Conservation (phyloP, 2,888 invertebrate species). For the Sympetrum striolatum region DNA sequence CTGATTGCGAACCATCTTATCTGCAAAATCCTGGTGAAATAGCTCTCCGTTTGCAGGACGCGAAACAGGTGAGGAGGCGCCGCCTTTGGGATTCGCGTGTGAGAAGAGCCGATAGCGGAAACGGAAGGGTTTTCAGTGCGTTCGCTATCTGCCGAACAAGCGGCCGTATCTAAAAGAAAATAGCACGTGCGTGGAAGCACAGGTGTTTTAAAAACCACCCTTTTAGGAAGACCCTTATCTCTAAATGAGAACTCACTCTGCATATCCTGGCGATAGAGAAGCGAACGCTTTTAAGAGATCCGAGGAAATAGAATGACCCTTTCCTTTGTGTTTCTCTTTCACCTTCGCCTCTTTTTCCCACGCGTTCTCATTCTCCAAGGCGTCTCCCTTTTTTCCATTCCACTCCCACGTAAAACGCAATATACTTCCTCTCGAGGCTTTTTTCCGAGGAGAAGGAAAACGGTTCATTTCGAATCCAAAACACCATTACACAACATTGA, state of each 20-base stretch:
- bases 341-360: neutral
- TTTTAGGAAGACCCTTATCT: constrained; percentile 14
- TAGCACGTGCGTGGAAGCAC: constrained; percentile 7
- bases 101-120: neutral
- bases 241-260: neutral
- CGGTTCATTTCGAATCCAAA: neutral
- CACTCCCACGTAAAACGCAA: neutral
- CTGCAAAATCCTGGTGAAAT: neutral
- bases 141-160: neutral
- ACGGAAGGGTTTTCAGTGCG: neutral
- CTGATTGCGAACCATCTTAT: neutral
- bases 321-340: neutral
- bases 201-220: neutral
- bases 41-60: neutral
- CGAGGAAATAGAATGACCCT: neutral
- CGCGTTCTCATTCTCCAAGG: neutral
- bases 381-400: neutral
- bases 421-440: neutral
- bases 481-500: neutral
- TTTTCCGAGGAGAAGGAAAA: neutral
- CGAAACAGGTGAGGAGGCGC: neutral
- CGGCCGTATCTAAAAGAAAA: neutral
- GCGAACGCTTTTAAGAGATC: neutral
- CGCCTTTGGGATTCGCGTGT: neutral
- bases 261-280: neutral